A percentile compares a stretch with the other conserved stretches of the same genome.
These are phyloP conservation scores for Frankliniella intonsa DNA, from an alignment of 2,888 invertebrate genomes.

Conservation along the genomic window DNA sequence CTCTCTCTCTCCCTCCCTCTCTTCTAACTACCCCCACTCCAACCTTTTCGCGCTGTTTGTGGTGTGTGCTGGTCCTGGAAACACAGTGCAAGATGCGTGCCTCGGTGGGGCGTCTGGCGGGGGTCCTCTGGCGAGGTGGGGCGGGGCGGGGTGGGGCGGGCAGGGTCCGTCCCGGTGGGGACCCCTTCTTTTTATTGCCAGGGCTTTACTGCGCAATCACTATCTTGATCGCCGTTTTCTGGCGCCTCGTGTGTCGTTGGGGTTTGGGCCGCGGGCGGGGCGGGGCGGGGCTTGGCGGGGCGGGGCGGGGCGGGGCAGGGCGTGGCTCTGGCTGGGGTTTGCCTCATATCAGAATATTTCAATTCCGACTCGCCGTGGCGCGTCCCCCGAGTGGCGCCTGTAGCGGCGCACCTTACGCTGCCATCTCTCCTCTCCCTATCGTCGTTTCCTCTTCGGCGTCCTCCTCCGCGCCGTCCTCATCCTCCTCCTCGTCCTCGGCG, in stretches of 20 bases:
- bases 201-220: conserved; percentile 5
- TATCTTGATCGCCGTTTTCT: conserved; percentile 18
- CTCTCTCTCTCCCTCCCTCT: background rate
- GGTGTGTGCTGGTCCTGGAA: background rate
- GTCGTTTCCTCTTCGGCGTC: too few relatives aligned
- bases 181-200: background rate
- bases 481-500: too few relatives aligned
- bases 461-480: too few relatives aligned
- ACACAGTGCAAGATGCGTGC: background rate
- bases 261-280: too few relatives aligned
- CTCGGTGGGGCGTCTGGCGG: background rate
- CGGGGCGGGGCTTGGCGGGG: background rate
- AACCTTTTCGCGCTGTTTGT: too few relatives aligned
- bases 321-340: background rate
- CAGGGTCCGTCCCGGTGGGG: background rate
- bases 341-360: conserved; percentile 6
- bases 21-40: background rate
- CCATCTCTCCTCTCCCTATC: too few relatives aligned
- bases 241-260: background rate
- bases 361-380: background rate
- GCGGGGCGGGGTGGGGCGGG: background rate
- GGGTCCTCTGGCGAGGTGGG: background rate
- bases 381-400: background rate
- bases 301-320: background rate
- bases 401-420: too few relatives aligned